Conservation (phyloP, 2,113 vertebrate species). For the Seriola rivoliana region DNA sequence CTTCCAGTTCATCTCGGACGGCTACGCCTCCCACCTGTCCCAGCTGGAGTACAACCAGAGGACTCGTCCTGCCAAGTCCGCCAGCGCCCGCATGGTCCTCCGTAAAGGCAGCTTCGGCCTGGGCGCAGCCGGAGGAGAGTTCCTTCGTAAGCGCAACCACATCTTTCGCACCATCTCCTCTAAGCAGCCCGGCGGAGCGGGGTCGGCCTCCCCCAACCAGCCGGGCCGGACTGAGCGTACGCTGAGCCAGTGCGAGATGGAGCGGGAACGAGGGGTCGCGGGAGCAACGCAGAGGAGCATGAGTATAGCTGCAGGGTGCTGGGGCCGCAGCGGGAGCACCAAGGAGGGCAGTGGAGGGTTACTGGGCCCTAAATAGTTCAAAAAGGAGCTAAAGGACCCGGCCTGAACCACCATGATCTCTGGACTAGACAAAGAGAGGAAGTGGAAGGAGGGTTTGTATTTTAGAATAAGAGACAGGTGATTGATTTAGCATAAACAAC, state of each 20-base stretch:
- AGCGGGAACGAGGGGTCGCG: slow-evolving; percentile 81
- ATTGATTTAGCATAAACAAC: background rate
- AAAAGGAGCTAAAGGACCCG: background rate
- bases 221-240: slow-evolving; percentile 90
- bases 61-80: slow-evolving; percentile 91
- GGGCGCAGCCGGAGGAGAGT: slow-evolving; percentile 91
- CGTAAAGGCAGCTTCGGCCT: slow-evolving; percentile 97
- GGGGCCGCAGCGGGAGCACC: slow-evolving; percentile 90
- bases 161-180: slow-evolving; percentile 95
- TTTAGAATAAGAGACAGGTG: background rate
- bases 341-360: slow-evolving; percentile 82
- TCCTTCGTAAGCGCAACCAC: slow-evolving; percentile 96
- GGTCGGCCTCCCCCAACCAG: slow-evolving; percentile 47
- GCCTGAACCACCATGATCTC: slow-evolving; percentile 59
- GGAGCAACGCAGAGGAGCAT: slow-evolving; percentile 91
- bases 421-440: slow-evolving; percentile 22
- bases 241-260: slow-evolving; percentile 91
- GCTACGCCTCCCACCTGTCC: slow-evolving; percentile 95
- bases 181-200: slow-evolving; percentile 85
- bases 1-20: slow-evolving; percentile 94
- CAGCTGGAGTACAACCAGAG: slow-evolving; percentile 96
- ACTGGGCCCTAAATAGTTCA: slow-evolving; percentile 78
- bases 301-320: slow-evolving; percentile 95
- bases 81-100: slow-evolving; percentile 92
- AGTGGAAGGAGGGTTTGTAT: slow-evolving; percentile 15